Conservation (phyloP, 2,797 vertebrate species). For the Acanthiza pusilla region DNA sequence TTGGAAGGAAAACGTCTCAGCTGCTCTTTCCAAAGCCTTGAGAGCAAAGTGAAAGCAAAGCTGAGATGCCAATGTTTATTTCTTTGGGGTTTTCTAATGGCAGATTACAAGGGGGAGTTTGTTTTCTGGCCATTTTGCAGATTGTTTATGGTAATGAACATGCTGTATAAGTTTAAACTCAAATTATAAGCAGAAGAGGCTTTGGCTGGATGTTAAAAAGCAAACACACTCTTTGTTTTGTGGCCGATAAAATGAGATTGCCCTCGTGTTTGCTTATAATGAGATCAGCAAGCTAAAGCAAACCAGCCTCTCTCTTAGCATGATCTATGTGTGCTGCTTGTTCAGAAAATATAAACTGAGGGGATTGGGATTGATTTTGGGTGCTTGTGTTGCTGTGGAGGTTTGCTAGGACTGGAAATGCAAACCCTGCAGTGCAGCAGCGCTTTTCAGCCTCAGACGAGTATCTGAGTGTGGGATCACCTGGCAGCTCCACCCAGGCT, state of each 20-base stretch:
- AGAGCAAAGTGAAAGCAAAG: background rate
- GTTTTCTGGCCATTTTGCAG: background rate
- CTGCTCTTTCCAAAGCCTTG: background rate
- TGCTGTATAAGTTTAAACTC: background rate
- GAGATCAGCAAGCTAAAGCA: background rate
- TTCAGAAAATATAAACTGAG: background rate
- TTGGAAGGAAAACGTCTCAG: background rate
- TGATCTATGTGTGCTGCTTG: background rate
- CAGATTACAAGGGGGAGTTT: background rate
- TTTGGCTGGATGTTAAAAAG: background rate
- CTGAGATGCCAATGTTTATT: background rate
- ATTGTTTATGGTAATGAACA: background rate
- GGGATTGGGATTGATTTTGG: background rate
- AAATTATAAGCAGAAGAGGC: background rate
- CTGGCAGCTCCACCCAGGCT: background rate
- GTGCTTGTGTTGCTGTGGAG: background rate
- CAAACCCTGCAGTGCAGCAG: background rate
- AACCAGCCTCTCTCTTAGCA: background rate
- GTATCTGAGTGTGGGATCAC: background rate
- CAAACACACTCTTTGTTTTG: background rate
- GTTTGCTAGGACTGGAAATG: background rate
- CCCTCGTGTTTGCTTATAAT: background rate
- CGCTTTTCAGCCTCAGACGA: accelerated
- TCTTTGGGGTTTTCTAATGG: background rate
- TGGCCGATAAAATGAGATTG: background rate